Percentiles rank a stretch among this genome's conserved stretches.
These are phyloP conservation scores for Yponomeuta malinellus DNA, from an alignment of 2,888 invertebrate species.

Conservation along the genomic window DNA sequence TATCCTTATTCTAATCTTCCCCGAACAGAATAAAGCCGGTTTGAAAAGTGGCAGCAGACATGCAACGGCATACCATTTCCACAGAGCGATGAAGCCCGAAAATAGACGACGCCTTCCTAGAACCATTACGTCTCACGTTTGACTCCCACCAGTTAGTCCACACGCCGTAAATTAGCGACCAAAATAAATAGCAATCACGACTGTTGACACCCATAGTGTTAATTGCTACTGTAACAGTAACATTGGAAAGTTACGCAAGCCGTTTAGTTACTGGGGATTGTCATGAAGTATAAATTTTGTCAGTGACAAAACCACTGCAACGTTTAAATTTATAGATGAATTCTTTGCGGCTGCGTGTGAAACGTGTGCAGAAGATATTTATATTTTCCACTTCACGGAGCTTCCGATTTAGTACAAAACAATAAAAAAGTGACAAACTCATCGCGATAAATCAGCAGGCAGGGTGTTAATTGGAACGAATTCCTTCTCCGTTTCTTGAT, in stretches of 20 bases:
- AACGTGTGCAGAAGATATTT: neutral
- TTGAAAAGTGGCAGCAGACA: conserved; percentile 2
- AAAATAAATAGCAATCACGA: conserved; percentile 49
- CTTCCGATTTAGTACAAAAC: conserved; percentile 48
- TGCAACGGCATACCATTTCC: conserved; percentile 7
- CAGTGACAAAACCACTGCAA: neutral
- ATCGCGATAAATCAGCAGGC: conserved; percentile 54
- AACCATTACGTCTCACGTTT: conserved; percentile 14
- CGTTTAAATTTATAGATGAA: neutral
- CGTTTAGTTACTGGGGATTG: neutral
- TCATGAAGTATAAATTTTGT: neutral
- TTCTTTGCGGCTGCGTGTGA: neutral
- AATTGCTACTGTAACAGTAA: conserved; percentile 30
- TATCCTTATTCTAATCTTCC: neutral
- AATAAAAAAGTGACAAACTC: conserved; percentile 44
- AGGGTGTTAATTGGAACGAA: conserved; percentile 71
- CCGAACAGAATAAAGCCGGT: neutral
- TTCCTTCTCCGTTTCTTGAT: conserved; percentile 49
- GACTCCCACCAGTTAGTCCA: conserved; percentile 14
- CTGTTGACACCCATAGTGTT: conserved; percentile 35
- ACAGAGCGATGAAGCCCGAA: conserved; percentile 11
- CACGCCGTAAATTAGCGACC: conserved; percentile 52
- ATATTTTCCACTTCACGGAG: conserved; percentile 19
- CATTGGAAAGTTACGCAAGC: neutral
- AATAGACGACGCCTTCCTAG: conserved; percentile 19